Base-by-base conservation (phyloP, 2,113 vertebrate species). In the Pao palembangensis region DNA sequence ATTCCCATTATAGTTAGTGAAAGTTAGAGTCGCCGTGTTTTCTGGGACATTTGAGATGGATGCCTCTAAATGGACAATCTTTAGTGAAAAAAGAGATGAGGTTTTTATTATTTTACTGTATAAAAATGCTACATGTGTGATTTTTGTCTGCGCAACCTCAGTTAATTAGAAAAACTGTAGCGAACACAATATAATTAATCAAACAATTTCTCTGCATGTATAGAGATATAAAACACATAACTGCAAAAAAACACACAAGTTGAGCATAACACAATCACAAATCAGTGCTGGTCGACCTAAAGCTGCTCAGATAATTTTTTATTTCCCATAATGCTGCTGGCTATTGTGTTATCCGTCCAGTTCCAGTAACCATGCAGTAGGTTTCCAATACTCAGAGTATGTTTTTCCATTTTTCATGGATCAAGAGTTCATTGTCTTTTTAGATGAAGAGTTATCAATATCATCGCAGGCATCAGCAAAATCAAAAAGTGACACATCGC, bases 361-460 rank as follows among this genome's bases (percentile, higher is more conserved):
- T 86, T 87, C 83, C 84, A 66, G 79, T 81, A 87, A 85, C 72
- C 67, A 71, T 80, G 78, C 75, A 85, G 87, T 78, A 81, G 66
- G 75, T 82, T 83, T 87, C 83, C 84, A 83, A 89, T 87, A 80
- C 76, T 64, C 75, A 62, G 71, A 60, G 78, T 80, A 65, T 74
- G 73, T 82, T 85, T 87, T 84, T 79, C 85, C 85, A 85, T 82
- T 80, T 79, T 86, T 87, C 80, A 87, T 85, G 85, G 82, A 87
- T 87, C 81, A 86, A 78, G 81, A 82, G 80, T 78, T 83, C 83
- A 75, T 71, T 59, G 72, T 69, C 80, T 79, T 83, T 85, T 86
- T 78, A 78, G 75, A 90, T 87, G 80, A 87, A 85, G 83, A 87
- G 78, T 80, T 81, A 88, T 86, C 84, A 87, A 86, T 87, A 88